phyloP scores from a whole-genome alignment of 2,888 invertebrate genomes.

The Caenorhabditis wallacei region DNA sequence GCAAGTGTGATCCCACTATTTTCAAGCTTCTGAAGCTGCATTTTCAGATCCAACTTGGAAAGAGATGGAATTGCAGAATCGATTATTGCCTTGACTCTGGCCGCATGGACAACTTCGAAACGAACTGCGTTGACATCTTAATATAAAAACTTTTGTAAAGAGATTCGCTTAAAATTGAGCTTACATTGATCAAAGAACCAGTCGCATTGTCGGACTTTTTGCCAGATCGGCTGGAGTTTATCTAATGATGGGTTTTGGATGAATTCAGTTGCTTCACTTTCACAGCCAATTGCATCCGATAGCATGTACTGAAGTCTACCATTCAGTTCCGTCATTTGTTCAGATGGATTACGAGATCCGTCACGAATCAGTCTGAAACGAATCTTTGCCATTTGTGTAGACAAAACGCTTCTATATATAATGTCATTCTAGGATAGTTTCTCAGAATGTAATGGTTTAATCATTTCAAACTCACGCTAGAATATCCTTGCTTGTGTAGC shows the following conservation, averaged over 20 bases:
- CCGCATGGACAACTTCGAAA: conserved; percentile 15
- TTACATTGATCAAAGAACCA: conserved; percentile 54
- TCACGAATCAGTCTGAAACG: conserved; percentile 37
- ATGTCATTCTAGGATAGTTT: too few species aligned
- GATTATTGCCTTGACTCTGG: conserved; percentile 25
- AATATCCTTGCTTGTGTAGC: conserved; percentile 37
- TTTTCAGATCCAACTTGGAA: conserved; percentile 5
- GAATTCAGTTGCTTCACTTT: conserved; percentile 28
- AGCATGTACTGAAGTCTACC: conserved; percentile 34
- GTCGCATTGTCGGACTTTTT: conserved; percentile 45
- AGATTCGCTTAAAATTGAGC: neutral
- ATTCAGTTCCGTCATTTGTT: neutral
- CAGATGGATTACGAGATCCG: conserved; percentile 20
- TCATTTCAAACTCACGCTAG: conserved; percentile 20
- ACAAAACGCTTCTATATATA: neutral
- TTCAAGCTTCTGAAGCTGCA: conserved; percentile 12
- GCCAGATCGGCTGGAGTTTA: conserved; percentile 28
- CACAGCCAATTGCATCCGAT: conserved; percentile 13
- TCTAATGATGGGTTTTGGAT: conserved; percentile 38
- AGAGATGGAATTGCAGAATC: conserved; percentile 4
- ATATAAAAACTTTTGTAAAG: neutral
- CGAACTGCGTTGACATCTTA: conserved; percentile 51
- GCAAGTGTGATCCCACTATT: conserved; percentile 23
- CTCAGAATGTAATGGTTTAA: too few species aligned
- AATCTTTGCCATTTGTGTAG: neutral